These are phyloP conservation scores for Zelostemma sp. DNA, from an alignment of 1,140 invertebrate genomes.

Conservation along the genomic window DNA sequence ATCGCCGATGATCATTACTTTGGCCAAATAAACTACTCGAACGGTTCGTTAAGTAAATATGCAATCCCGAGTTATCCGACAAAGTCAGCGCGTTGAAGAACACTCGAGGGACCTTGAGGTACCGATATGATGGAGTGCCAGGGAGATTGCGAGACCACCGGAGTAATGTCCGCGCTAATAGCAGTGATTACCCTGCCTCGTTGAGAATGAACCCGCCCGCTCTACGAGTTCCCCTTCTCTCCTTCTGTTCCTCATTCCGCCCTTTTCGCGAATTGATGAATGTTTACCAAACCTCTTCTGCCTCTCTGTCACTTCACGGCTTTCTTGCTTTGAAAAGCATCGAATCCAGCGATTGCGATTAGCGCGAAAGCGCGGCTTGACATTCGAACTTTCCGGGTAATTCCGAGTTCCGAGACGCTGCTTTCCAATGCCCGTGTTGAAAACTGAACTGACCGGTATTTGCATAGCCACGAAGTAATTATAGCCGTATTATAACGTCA, in stretches of 20 bases:
- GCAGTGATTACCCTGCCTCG: constrained; percentile 68
- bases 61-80: neutral
- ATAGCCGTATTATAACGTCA: constrained; percentile 62
- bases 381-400: too few relatives aligned
- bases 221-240: constrained; percentile 26
- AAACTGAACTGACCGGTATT: constrained; percentile 33
- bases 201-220: constrained; percentile 63
- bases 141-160: constrained; percentile 64
- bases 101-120: constrained; percentile 31
- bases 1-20: too few relatives aligned
- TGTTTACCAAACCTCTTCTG: constrained; percentile 59
- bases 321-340: too few relatives aligned
- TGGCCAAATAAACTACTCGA: too few relatives aligned
- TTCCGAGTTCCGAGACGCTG: too few relatives aligned
- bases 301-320: constrained; percentile 4
- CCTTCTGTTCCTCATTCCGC: constrained; percentile 26
- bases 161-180: constrained; percentile 69
- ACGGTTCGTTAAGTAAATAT: too few relatives aligned
- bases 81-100: neutral
- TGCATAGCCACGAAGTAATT: constrained; percentile 54
- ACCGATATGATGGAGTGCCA: constrained; percentile 49
- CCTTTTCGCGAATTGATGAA: constrained; percentile 63
- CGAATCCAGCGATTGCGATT: neutral
- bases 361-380: too few relatives aligned
- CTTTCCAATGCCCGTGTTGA: constrained; percentile 42